phyloP scores from a whole-genome alignment of 1,140 invertebrate species.

The Matsumurasca onukii region DNA sequence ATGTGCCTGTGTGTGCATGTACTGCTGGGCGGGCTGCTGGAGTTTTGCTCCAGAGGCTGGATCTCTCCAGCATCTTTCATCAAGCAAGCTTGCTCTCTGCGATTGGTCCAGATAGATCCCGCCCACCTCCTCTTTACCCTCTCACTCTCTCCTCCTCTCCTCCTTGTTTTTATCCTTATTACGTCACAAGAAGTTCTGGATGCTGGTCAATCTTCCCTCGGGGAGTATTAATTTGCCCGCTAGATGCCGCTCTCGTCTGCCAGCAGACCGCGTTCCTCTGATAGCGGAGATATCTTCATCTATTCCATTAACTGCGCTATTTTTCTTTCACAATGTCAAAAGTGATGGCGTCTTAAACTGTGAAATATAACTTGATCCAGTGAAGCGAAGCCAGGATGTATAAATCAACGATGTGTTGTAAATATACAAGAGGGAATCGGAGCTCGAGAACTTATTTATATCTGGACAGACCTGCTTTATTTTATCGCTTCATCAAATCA shows the following conservation, averaged over 20 bases:
- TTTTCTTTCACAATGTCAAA: neutral
- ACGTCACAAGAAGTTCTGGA: conserved; percentile 1
- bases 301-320: conserved; percentile 2
- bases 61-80: neutral
- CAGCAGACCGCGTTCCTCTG: conserved; percentile 3
- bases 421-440: too few species aligned
- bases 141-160: neutral
- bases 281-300: conserved; percentile 14
- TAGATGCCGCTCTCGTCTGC: neutral
- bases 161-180: neutral
- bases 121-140: neutral
- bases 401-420: too few species aligned
- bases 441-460: too few species aligned
- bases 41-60: neutral
- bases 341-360: too few species aligned
- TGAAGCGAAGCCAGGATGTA: too few species aligned
- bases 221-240: conserved; percentile 18
- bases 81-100: neutral
- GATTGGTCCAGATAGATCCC: neutral
- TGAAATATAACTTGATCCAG: too few species aligned
- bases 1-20: too few species aligned
- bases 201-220: neutral
- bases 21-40: neutral
- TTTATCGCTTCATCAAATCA: too few species aligned
- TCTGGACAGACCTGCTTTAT: too few species aligned